Conservation (phyloP, 2,113 vertebrate genomes). For the Hiodon tergisus region DNA sequence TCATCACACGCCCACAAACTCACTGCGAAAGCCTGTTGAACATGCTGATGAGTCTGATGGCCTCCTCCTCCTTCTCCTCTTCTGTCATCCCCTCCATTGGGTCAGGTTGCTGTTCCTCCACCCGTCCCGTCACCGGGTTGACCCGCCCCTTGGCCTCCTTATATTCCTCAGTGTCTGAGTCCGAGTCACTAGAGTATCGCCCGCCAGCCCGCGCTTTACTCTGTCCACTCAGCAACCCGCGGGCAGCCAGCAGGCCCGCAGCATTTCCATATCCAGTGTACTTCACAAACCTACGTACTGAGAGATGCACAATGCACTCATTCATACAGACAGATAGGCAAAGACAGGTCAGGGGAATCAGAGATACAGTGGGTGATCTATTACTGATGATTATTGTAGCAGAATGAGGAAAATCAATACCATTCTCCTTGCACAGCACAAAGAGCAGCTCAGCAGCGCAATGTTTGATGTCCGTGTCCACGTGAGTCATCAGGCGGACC, state of each 20-base stretch:
- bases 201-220: constrained; percentile 1
- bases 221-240: constrained; percentile 24
- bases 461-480: constrained; percentile 71
- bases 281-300: constrained; percentile 43
- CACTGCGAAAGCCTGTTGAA: constrained; percentile 50
- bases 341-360: neutral
- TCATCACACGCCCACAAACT: too few species aligned
- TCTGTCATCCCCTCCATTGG: constrained; percentile 74
- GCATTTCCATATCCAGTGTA: constrained; percentile 43
- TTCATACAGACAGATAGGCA: neutral
- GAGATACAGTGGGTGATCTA: neutral
- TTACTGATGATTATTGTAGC: too few species aligned
- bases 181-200: constrained; percentile 33
- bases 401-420: constrained; percentile 35
- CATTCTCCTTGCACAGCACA: constrained; percentile 76
- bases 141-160: constrained; percentile 57
- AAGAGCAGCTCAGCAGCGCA: constrained; percentile 73
- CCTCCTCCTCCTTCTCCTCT: constrained; percentile 71
- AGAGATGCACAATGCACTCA: neutral
- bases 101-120: constrained; percentile 63
- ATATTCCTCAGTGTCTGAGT: constrained; percentile 69
- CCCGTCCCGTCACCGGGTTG: constrained; percentile 68
- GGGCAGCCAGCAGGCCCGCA: constrained; percentile 36
- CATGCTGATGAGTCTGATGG: constrained; percentile 60
- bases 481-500: constrained; percentile 70